These are phyloP conservation scores for Ifrita kowaldi DNA, from an alignment of 2,113 vertebrate species.

Conservation along the genomic window DNA sequence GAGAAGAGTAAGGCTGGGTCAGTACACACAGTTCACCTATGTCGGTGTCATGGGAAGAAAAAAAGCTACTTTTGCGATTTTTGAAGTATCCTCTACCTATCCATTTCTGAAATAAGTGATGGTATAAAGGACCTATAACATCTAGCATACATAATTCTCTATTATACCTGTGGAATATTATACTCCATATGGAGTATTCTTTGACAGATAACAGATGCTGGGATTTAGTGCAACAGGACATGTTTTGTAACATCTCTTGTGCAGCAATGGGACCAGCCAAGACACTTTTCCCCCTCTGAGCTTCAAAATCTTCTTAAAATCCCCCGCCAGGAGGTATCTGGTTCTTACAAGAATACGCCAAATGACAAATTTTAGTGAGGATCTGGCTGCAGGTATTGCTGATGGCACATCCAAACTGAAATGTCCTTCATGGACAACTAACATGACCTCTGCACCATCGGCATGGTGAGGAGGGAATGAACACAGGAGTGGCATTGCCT, in stretches of 20 bases:
- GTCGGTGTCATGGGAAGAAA: rapidly evolving
- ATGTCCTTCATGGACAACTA: background rate
- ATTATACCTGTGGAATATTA: background rate
- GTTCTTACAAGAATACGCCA: background rate
- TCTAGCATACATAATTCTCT: background rate
- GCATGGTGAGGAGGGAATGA: background rate
- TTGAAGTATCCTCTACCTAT: background rate
- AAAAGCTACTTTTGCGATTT: background rate
- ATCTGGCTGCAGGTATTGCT: background rate
- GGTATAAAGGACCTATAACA: background rate
- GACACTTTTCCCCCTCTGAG: background rate
- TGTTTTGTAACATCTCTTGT: background rate
- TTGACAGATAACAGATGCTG: background rate
- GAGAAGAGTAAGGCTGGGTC: background rate
- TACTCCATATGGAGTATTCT: background rate
- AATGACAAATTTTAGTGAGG: background rate
- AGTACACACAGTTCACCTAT: background rate
- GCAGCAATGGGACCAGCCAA: background rate
- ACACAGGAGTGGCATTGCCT: background rate
- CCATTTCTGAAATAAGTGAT: background rate
- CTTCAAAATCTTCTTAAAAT: background rate
- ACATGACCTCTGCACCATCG: background rate
- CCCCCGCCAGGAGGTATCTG: background rate
- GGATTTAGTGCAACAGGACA: background rate
- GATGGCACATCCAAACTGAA: background rate